Evolutionary conservation across 2,888 invertebrate species (phyloP).

Genomic region (Ecdyonurus torrentis): DNA sequence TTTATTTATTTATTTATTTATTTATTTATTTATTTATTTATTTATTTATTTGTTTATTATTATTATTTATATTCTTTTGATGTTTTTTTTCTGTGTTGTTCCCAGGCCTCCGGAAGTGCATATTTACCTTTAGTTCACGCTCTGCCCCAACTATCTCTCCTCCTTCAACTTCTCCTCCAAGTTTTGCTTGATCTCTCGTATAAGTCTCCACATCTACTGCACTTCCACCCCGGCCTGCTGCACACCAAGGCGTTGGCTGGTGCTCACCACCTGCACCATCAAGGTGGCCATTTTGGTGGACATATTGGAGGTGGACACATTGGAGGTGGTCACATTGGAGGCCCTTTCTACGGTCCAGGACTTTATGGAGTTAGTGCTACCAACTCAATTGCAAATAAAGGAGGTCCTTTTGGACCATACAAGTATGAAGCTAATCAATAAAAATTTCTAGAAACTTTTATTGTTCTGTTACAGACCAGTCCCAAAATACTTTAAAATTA

Average conservation of each 20-base stretch:
- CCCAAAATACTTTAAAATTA: too few species aligned
- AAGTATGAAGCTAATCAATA: neutral
- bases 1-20: too few species aligned
- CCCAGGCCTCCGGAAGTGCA: neutral
- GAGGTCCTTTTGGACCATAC: neutral
- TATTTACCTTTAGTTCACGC: neutral
- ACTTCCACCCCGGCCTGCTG: neutral
- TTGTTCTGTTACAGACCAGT: too few species aligned
- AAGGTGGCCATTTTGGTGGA: neutral
- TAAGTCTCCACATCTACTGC: neutral
- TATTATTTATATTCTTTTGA: too few species aligned
- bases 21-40: too few species aligned
- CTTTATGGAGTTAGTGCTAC: slow-evolving; percentile 2
- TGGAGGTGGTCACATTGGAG: neutral
- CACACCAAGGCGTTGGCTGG: neutral
- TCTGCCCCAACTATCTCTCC: neutral
- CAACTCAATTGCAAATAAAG: neutral
- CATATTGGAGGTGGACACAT: neutral
- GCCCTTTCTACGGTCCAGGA: slow-evolving; percentile 1
- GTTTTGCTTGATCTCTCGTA: neutral
- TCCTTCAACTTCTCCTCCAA: neutral
- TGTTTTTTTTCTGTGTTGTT: too few species aligned
- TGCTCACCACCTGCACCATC: neutral
- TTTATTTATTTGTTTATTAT: too few species aligned
- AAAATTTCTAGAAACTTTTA: neutral